phyloP scores from a whole-genome alignment of 2,797 vertebrate species.

The Falco naumanni region DNA sequence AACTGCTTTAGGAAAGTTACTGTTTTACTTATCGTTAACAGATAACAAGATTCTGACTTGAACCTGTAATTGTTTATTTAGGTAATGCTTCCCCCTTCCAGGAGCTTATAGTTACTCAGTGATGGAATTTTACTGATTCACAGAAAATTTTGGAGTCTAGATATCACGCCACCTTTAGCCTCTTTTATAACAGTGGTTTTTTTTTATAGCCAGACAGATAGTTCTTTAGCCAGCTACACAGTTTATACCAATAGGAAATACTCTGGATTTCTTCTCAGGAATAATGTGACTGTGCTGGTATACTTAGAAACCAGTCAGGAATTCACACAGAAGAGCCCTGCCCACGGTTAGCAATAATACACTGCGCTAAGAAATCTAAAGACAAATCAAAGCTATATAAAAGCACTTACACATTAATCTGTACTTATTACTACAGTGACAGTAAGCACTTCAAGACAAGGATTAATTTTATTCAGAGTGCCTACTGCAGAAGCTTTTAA shows the following conservation, averaged over 20 bases:
- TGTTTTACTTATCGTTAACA: background rate
- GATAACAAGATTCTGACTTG: background rate
- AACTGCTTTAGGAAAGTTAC: background rate
- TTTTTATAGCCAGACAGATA: background rate
- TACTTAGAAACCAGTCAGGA: background rate
- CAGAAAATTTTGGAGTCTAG: background rate
- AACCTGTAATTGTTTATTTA: conserved; percentile 1
- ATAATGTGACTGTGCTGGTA: background rate
- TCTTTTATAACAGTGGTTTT: background rate
- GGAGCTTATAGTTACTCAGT: background rate
- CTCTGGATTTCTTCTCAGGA: background rate
- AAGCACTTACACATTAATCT: background rate
- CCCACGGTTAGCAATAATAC: background rate
- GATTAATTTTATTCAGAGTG: background rate
- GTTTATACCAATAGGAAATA: background rate
- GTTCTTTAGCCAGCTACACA: background rate
- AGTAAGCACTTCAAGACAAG: background rate
- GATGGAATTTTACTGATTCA: conserved; percentile 15
- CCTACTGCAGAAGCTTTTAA: background rate
- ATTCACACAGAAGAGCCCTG: background rate
- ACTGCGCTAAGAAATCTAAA: background rate
- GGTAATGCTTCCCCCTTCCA: background rate
- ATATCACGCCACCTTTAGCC: background rate
- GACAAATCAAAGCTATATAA: background rate
- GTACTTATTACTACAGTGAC: background rate